phyloP scores from a whole-genome alignment of 2,797 vertebrate species.

The Pseudocheirus occidentalis region DNA sequence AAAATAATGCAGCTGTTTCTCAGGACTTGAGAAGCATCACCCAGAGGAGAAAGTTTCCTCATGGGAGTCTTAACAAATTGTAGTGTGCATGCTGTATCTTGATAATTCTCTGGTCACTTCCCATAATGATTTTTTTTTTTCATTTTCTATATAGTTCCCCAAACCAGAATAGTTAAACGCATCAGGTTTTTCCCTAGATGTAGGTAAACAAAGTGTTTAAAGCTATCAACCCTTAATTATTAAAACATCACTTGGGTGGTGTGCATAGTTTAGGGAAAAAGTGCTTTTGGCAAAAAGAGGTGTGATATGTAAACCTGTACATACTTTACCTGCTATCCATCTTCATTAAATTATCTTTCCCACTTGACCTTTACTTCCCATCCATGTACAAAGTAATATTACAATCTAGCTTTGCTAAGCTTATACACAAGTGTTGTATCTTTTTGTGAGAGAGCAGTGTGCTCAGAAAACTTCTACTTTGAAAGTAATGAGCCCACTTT shows the following conservation, averaged over 20 bases:
- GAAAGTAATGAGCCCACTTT: neutral
- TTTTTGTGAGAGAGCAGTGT: neutral
- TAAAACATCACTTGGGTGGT: conserved; percentile 33
- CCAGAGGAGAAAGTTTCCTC: conserved; percentile 15
- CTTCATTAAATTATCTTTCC: neutral
- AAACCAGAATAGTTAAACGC: neutral
- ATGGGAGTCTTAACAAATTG: neutral
- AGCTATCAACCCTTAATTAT: conserved; percentile 28
- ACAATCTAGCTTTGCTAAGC: neutral
- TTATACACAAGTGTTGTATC: neutral
- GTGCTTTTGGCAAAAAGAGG: neutral
- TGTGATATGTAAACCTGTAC: neutral
- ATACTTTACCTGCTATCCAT: neutral
- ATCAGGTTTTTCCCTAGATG: neutral
- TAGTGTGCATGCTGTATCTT: conserved; percentile 40
- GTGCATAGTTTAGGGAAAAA: neutral
- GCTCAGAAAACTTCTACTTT: neutral
- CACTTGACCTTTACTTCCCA: neutral
- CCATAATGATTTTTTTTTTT: conserved; percentile 24
- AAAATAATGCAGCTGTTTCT: neutral
- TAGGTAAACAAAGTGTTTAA: conserved; percentile 37
- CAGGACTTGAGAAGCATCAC: neutral
- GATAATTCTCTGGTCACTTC: conserved; percentile 43
- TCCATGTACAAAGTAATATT: neutral
- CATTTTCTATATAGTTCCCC: neutral